Evolutionary conservation across 2,797 vertebrate species (phyloP).

Genomic region (Sebastolobus altivelis): DNA sequence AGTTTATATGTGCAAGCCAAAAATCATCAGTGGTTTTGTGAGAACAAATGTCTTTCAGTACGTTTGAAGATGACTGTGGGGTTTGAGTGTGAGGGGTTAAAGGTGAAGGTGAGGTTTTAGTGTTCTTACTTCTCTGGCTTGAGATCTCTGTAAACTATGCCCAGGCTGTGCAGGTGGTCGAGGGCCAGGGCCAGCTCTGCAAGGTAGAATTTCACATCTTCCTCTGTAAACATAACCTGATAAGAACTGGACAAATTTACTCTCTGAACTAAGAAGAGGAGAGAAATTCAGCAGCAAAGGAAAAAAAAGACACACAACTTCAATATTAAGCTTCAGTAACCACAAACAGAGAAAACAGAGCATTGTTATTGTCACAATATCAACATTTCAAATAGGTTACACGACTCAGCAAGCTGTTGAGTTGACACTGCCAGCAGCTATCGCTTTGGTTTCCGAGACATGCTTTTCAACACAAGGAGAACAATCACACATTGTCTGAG

Average conservation of each 20-base stretch:
- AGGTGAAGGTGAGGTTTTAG: slow-evolving; percentile 13
- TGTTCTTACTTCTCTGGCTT: slow-evolving; percentile 98
- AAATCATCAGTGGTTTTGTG: not conserved
- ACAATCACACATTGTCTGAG: slow-evolving; percentile 62
- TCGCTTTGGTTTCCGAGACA: slow-evolving; percentile 60
- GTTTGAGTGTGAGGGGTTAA: slow-evolving; percentile 29
- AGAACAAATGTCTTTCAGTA: not conserved
- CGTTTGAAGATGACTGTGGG: not conserved
- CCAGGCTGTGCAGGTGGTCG: slow-evolving; percentile 98
- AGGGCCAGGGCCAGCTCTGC: slow-evolving; percentile 99
- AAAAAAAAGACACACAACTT: slow-evolving; percentile 58
- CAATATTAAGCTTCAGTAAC: slow-evolving; percentile 52
- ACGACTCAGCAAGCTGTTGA: slow-evolving; percentile 51
- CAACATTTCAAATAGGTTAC: slow-evolving; percentile 65
- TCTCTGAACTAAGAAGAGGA: slow-evolving; percentile 87
- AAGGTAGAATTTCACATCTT: slow-evolving; percentile 99
- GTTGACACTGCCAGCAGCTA: slow-evolving; percentile 61
- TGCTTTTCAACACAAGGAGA: slow-evolving; percentile 63
- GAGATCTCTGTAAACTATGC: slow-evolving; percentile 99
- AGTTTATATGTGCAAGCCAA: not conserved
- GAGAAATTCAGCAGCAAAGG: slow-evolving; percentile 71
- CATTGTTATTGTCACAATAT: slow-evolving; percentile 65
- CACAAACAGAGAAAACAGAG: slow-evolving; percentile 63
- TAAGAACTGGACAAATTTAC: slow-evolving; percentile 98
- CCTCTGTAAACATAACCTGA: slow-evolving; percentile 99